Percentiles rank a stretch among this genome's conserved stretches.
Evolutionary conservation across 1,140 invertebrate species (phyloP).

Genomic region (Notospermus geniculatus): DNA sequence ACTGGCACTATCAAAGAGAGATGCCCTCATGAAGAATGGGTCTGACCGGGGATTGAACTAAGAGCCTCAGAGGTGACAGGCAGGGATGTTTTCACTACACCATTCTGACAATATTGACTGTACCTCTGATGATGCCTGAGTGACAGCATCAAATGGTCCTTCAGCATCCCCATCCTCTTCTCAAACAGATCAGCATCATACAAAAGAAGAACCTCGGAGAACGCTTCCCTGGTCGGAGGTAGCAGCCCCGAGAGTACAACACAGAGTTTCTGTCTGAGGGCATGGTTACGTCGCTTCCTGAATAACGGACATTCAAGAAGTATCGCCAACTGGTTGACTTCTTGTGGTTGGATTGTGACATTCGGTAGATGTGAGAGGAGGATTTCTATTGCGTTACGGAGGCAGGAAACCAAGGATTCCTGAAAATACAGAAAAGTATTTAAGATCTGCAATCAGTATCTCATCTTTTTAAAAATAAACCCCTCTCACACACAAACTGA

Average conservation of each 20-base stretch:
- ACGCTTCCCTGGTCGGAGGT: not conserved
- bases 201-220: not conserved
- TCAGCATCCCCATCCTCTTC: slow-evolving; percentile 8
- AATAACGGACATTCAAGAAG: slow-evolving; percentile 5
- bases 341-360: not conserved
- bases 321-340: slow-evolving; percentile 8
- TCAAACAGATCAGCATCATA: slow-evolving; percentile 11
- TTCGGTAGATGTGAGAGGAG: slow-evolving; percentile 2
- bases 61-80: too few relatives aligned
- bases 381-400: slow-evolving; percentile 6
- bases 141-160: slow-evolving; percentile 14
- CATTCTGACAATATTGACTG: too few relatives aligned
- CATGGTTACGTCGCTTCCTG: slow-evolving; percentile 7
- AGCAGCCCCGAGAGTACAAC: not conserved
- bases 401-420: not conserved
- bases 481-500: too few relatives aligned
- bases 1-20: too few relatives aligned
- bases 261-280: slow-evolving; percentile 11
- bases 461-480: too few relatives aligned
- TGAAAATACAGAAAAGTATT: not conserved
- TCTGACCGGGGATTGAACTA: too few relatives aligned
- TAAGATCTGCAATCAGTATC: not conserved
- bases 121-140: slow-evolving; percentile 12
- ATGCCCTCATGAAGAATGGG: too few relatives aligned
- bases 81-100: too few relatives aligned